Conservation (phyloP, 2,797 vertebrate species). For the Neosilurus hyrtlii region DNA sequence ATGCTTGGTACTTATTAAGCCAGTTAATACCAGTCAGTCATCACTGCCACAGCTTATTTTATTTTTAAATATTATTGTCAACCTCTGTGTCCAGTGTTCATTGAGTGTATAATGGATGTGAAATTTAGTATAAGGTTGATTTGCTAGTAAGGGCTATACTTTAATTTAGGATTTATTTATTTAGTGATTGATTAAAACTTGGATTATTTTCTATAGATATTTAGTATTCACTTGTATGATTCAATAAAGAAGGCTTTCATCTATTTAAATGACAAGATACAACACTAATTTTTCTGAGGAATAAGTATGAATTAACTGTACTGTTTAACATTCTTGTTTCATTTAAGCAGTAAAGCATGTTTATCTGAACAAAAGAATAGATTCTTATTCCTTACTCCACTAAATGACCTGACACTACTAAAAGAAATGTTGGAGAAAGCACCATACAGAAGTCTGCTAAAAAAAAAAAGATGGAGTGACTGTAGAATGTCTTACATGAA, state of each 20-base stretch:
- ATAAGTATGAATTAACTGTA: constrained; percentile 60
- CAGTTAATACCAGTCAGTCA: background rate
- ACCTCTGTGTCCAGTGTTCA: background rate
- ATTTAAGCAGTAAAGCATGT: constrained; percentile 34
- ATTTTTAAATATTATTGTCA: background rate
- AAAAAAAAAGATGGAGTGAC: background rate
- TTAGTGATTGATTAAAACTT: background rate
- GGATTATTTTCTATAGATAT: background rate
- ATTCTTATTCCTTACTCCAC: background rate
- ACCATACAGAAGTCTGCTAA: background rate
- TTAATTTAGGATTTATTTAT: background rate
- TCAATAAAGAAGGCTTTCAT: background rate
- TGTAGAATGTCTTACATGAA: constrained; percentile 17
- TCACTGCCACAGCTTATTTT: background rate
- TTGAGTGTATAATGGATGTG: background rate
- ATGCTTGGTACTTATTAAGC: too few species aligned
- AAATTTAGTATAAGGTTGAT: background rate
- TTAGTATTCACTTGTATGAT: background rate
- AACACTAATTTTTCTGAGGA: constrained; percentile 49
- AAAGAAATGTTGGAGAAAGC: constrained; percentile 18
- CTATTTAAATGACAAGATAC: constrained; percentile 28
- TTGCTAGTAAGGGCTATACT: background rate
- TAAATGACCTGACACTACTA: constrained; percentile 20
- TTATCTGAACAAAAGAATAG: constrained; percentile 20
- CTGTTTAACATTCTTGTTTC: constrained; percentile 42